phyloP scores from a whole-genome alignment of 1,140 invertebrate species.

The Apis florea region DNA sequence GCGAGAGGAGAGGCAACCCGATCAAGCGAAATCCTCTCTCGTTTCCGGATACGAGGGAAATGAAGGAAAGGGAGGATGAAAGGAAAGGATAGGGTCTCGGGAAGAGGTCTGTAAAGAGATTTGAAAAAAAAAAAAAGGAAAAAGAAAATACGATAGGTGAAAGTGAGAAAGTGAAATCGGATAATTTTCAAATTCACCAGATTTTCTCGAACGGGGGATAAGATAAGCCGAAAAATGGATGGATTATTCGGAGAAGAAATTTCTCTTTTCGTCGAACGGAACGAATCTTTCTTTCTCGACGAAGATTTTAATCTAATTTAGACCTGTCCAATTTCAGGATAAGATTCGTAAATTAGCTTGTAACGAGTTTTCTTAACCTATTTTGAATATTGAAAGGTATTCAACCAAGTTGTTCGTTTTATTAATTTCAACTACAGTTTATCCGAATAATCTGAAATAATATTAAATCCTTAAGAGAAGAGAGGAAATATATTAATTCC shows the following conservation, averaged over 20 bases:
- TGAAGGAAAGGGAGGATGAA: neutral
- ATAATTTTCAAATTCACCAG: constrained; percentile 30
- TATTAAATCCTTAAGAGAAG: no score
- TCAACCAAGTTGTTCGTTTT: no score
- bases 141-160: neutral
- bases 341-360: no score
- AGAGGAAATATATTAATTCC: no score
- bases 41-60: constrained; percentile 33
- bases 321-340: no score
- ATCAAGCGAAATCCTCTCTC: constrained; percentile 38
- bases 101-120: constrained; percentile 4
- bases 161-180: constrained; percentile 36
- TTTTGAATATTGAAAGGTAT: no score
- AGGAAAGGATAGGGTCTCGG: neutral
- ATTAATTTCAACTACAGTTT: no score
- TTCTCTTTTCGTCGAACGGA: neutral
- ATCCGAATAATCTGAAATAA: no score
- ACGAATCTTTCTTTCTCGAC: neutral
- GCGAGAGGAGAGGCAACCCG: constrained; percentile 22
- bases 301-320: neutral
- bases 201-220: neutral
- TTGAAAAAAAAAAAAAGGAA: constrained; percentile 18
- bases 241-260: neutral
- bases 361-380: no score
- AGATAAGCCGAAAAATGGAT: constrained; percentile 29